Percentiles rank a stretch among this genome's conserved stretches.
Conservation (phyloP, 2,888 invertebrate species). For the Trichopoda pennipes region DNA sequence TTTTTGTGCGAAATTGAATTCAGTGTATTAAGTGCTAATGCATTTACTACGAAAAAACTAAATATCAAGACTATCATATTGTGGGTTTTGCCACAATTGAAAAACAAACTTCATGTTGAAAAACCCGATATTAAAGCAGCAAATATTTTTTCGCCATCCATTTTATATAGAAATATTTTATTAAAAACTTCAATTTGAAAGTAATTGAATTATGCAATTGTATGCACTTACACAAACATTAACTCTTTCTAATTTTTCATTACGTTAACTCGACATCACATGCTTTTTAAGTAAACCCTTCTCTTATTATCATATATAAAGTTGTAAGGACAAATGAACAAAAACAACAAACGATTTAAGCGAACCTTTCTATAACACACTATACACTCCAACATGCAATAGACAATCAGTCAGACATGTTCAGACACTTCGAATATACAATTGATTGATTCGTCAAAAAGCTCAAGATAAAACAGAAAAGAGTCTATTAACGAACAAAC, state of each 20-base stretch:
- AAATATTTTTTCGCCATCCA: too few species aligned
- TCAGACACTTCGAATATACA: conserved; percentile 29
- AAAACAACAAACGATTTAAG: conserved; percentile 41
- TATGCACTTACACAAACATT: conserved; percentile 37
- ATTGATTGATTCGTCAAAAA: conserved; percentile 51
- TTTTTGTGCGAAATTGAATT: too few species aligned
- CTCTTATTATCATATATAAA: conserved; percentile 30
- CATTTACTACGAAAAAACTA: too few species aligned
- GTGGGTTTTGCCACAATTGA: too few species aligned
- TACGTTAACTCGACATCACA: too few species aligned
- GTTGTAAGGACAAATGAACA: conserved; percentile 29
- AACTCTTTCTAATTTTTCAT: not conserved
- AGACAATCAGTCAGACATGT: conserved; percentile 27
- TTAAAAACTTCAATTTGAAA: conserved; percentile 5
- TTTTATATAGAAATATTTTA: conserved; percentile 17
- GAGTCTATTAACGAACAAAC: conserved; percentile 22
- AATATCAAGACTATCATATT: too few species aligned
- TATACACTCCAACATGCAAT: not conserved
- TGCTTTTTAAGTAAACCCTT: too few species aligned
- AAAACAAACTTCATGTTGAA: too few species aligned
- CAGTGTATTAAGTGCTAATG: too few species aligned
- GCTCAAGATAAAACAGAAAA: conserved; percentile 30
- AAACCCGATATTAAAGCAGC: too few species aligned
- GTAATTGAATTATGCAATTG: conserved; percentile 50
- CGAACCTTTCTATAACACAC: not conserved